A percentile compares a stretch with the other conserved stretches of the same genome.
Conservation (phyloP, 2,113 vertebrate genomes). For the Epinephelus cyanopodus region DNA sequence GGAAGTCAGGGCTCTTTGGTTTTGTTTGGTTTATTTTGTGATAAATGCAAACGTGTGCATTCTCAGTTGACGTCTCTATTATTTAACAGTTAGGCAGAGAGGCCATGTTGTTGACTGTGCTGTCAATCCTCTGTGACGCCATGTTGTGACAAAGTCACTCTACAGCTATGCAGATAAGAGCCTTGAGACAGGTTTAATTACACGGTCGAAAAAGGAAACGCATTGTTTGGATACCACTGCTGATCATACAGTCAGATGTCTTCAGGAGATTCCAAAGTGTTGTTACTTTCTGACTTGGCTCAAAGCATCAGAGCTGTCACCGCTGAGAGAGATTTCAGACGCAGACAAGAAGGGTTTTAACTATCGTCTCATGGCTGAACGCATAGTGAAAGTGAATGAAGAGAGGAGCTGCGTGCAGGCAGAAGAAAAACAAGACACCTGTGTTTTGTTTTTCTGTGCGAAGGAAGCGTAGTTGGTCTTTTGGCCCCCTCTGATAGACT, state of each 20-base stretch:
- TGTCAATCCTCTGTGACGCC: not conserved
- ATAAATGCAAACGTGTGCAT: not conserved
- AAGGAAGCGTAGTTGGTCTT: not conserved
- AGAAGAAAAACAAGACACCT: not conserved
- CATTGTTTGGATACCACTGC: conserved; percentile 65
- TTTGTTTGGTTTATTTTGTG: not conserved
- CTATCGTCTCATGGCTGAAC: not conserved
- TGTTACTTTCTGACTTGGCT: conserved; percentile 56
- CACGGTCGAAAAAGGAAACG: conserved; percentile 28
- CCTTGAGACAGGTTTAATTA: conserved; percentile 44
- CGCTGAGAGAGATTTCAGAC: not conserved
- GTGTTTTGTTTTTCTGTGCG: not conserved
- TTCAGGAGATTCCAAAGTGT: conserved; percentile 25
- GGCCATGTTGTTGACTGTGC: not conserved
- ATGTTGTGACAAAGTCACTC: conserved; percentile 36
- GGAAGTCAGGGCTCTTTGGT: not conserved
- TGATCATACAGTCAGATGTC: conserved; percentile 59
- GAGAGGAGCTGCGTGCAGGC: not conserved
- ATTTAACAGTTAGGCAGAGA: too few relatives aligned
- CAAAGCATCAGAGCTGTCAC: conserved; percentile 36
- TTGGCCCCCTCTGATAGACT: not conserved
- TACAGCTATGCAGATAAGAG: conserved; percentile 59
- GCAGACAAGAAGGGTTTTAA: not conserved
- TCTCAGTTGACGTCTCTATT: not conserved
- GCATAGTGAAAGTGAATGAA: conserved; percentile 53